phyloP scores from a whole-genome alignment of 2,113 vertebrate genomes.

The Poeciliopsis prolifica region DNA sequence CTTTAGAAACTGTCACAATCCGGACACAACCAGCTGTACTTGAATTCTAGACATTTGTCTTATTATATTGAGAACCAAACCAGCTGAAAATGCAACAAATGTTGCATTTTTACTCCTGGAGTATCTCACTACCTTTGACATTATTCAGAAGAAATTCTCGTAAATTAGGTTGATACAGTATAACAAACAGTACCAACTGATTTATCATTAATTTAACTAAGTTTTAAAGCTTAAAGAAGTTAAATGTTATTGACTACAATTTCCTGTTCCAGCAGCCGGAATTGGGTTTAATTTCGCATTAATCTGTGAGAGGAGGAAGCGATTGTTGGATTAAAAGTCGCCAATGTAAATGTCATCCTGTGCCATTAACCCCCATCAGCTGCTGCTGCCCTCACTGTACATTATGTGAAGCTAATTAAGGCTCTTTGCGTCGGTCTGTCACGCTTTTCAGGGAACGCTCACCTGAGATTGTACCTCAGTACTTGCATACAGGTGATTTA shows the following conservation, averaged over 20 bases:
- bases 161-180: not conserved
- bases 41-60: too few relatives aligned
- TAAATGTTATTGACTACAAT: not conserved
- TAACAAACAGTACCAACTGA: not conserved
- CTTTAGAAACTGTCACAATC: not conserved
- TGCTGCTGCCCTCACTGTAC: not conserved
- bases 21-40: too few relatives aligned
- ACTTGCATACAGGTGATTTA: slow-evolving; percentile 35
- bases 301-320: not conserved
- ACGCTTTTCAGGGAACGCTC: slow-evolving; percentile 16
- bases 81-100: too few relatives aligned
- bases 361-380: not conserved
- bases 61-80: too few relatives aligned
- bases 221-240: not conserved
- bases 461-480: not conserved
- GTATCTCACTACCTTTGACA: too few relatives aligned
- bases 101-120: too few relatives aligned
- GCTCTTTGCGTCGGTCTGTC: slow-evolving; percentile 11
- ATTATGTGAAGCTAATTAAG: slow-evolving; percentile 2
- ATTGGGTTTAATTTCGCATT: not conserved
- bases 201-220: not conserved
- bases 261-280: not conserved
- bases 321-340: not conserved
- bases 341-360: not conserved
- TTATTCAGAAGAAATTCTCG: not conserved